These are phyloP conservation scores for Phania funesta DNA, from an alignment of 2,888 invertebrate species.

Conservation along the genomic window DNA sequence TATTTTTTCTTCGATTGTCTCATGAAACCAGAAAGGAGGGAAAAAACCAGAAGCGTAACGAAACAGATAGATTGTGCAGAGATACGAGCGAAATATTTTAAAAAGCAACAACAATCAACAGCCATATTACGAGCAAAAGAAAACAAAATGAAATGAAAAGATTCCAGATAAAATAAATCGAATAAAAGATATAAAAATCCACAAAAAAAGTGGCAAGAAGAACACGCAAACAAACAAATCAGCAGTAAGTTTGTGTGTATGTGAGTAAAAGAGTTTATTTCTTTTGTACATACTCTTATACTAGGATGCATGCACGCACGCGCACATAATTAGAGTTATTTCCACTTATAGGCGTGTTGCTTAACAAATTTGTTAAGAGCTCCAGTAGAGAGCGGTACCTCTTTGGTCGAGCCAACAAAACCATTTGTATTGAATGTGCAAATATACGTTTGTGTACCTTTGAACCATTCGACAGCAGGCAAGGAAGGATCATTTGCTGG, in stretches of 20 bases:
- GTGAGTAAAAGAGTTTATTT: constrained; percentile 2
- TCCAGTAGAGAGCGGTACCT: constrained; percentile 78
- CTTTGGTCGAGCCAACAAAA: constrained; percentile 64
- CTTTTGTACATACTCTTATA: neutral
- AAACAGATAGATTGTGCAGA: constrained; percentile 75
- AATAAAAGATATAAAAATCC: constrained; percentile 6
- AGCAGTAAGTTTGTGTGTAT: neutral
- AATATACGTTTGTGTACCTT: constrained; percentile 19
- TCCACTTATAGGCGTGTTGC: constrained; percentile 75
- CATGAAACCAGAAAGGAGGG: constrained; percentile 43
- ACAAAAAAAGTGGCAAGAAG: constrained; percentile 32
- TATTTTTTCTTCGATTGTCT: constrained; percentile 37
- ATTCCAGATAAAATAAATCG: constrained; percentile 58
- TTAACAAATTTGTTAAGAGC: constrained; percentile 79
- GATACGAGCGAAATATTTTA: constrained; percentile 56
- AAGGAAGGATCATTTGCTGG: constrained; percentile 59
- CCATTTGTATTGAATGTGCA: constrained; percentile 15
- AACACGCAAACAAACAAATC: constrained; percentile 25
- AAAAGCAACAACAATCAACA: constrained; percentile 31
- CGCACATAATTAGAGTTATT: constrained; percentile 75
- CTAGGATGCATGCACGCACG: constrained; percentile 72
- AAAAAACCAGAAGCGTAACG: constrained; percentile 79
- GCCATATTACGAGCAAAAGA: neutral
- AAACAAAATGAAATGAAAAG: constrained; percentile 62
- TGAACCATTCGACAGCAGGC: constrained; percentile 22